phyloP scores from a whole-genome alignment of 2,797 vertebrate species.

The Pipistrellus pipistrellus region DNA sequence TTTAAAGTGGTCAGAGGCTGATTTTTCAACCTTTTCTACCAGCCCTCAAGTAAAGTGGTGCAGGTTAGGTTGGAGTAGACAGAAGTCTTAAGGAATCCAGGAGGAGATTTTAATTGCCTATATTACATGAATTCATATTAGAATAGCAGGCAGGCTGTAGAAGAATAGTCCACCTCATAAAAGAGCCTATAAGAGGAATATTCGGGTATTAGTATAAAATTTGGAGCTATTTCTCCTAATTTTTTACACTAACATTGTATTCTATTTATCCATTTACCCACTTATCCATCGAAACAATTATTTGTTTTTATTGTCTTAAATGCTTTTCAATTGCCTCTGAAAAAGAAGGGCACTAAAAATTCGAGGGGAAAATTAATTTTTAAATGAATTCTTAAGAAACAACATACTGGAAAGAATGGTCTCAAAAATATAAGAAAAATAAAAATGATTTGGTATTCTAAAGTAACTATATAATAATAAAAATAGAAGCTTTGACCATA shows the following conservation, averaged over 20 bases:
- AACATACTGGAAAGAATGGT: neutral
- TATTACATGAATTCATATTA: neutral
- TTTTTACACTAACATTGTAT: slow-evolving; percentile 13
- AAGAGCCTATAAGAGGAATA: neutral
- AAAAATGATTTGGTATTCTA: slow-evolving; percentile 15
- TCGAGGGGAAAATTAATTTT: neutral
- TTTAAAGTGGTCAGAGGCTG: neutral
- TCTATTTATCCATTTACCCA: neutral
- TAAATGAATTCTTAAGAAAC: neutral
- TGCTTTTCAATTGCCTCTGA: neutral
- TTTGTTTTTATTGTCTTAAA: neutral
- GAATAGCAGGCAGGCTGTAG: neutral
- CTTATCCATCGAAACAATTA: neutral
- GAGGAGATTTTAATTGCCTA: neutral
- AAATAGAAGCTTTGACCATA: neutral
- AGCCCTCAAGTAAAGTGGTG: neutral
- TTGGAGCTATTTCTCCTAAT: neutral
- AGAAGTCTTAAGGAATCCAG: neutral
- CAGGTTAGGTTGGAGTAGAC: neutral
- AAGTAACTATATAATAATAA: neutral
- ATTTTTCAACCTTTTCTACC: neutral
- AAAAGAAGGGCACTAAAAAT: neutral
- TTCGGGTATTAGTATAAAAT: neutral
- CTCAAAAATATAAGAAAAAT: slow-evolving; percentile 40
- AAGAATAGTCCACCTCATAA: neutral